These are phyloP conservation scores for Apotomis capreana DNA, from an alignment of 2,888 invertebrate genomes.

Conservation along the genomic window DNA sequence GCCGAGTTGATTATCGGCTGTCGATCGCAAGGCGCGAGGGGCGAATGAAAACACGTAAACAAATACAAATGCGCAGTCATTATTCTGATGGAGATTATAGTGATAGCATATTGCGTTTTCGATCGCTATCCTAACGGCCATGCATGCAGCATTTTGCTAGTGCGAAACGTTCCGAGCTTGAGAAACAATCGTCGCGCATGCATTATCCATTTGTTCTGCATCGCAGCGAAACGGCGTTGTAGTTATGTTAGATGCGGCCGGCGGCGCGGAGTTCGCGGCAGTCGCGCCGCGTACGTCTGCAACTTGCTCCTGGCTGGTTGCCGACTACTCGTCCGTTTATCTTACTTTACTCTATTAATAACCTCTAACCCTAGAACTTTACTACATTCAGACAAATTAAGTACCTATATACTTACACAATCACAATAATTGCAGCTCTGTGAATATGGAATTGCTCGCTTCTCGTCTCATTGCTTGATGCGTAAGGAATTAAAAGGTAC, in stretches of 20 bases:
- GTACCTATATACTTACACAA: neutral
- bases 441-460: neutral
- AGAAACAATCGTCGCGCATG: no score
- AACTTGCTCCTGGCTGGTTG: constrained; percentile 1
- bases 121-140: neutral
- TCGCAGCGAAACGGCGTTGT: neutral
- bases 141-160: neutral
- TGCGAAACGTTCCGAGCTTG: no score
- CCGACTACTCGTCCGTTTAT: constrained; percentile 2
- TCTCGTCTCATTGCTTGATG: neutral
- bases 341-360: constrained; percentile 9
- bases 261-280: neutral
- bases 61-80: constrained; percentile 23
- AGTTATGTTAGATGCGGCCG: neutral
- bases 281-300: neutral
- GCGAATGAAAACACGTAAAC: constrained; percentile 16
- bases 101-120: neutral
- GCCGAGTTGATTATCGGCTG: constrained; percentile 12
- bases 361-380: neutral
- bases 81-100: constrained; percentile 4
- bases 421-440: no score
- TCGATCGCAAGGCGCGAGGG: constrained; percentile 12
- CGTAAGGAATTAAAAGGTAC: constrained; percentile 20
- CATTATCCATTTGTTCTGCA: no score
- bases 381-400: neutral